These are phyloP conservation scores for Tautogolabrus adspersus DNA, from an alignment of 2,113 vertebrate genomes.

Conservation along the genomic window DNA sequence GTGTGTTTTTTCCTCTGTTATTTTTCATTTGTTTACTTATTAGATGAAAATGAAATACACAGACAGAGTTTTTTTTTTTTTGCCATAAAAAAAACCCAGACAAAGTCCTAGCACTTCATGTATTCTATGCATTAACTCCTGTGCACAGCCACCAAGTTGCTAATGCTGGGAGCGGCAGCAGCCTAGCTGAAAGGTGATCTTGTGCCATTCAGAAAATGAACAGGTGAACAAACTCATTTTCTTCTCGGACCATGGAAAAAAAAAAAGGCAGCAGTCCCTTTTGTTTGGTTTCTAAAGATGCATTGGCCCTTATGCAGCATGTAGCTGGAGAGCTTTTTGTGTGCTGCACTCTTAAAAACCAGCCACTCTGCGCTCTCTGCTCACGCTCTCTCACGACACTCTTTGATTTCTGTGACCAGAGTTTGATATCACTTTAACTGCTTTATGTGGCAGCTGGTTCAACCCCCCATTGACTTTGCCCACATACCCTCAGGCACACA, in stretches of 20 bases:
- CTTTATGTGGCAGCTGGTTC: constrained; percentile 80
- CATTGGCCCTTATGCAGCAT: constrained; percentile 29
- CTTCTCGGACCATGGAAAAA: constrained; percentile 30
- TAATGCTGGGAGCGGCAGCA: neutral
- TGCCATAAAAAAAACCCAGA: neutral
- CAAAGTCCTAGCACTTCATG: neutral
- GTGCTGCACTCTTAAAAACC: constrained; percentile 9
- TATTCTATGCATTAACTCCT: neutral
- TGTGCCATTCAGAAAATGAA: constrained; percentile 48
- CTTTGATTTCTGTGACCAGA: constrained; percentile 64
- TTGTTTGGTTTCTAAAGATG: constrained; percentile 65
- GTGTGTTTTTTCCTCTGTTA: too few relatives aligned
- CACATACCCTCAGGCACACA: constrained; percentile 53
- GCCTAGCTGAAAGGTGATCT: constrained; percentile 42
- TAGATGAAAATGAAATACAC: too few relatives aligned
- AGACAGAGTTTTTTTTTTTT: too few relatives aligned
- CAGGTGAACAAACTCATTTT: constrained; percentile 65
- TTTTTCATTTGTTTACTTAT: too few relatives aligned
- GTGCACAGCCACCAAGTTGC: neutral
- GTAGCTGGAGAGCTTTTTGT: constrained; percentile 42
- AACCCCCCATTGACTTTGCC: constrained; percentile 54
- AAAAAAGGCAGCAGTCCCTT: constrained; percentile 3
- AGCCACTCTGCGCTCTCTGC: constrained; percentile 17
- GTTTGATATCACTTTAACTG: constrained; percentile 74
- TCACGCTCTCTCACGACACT: constrained; percentile 28